phyloP scores from a whole-genome alignment of 1,140 invertebrate species.

The Episyrphus balteatus region DNA sequence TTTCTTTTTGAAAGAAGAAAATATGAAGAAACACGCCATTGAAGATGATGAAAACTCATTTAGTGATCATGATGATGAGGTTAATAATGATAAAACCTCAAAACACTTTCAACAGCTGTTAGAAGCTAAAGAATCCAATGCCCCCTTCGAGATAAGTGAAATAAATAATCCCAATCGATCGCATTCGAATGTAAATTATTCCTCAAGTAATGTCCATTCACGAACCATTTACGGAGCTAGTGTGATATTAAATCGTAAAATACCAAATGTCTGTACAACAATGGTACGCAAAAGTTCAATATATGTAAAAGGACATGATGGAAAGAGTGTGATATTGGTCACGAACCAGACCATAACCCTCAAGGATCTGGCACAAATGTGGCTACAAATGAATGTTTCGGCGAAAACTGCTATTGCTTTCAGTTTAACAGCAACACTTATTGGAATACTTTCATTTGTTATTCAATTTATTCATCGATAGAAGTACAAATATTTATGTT shows the following conservation, averaged over 20 bases:
- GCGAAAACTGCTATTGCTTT: slow-evolving; percentile 2
- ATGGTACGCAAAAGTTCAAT: slow-evolving; percentile 4
- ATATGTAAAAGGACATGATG: slow-evolving; percentile 3
- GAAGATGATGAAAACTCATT: slow-evolving; percentile 1
- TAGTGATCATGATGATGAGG: neutral
- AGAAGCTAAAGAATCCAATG: slow-evolving; percentile 14
- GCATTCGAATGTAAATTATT: neutral
- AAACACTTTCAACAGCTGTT: slow-evolving; percentile 15
- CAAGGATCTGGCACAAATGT: slow-evolving; percentile 5
- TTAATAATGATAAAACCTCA: neutral
- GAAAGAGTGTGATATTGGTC: neutral
- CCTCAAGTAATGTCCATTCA: slow-evolving; percentile 1
- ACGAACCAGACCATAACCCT: slow-evolving; percentile 10
- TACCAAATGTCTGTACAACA: slow-evolving; percentile 3
- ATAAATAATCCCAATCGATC: neutral
- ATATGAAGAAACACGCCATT: neutral
- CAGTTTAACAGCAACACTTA: neutral
- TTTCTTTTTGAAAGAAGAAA: neutral
- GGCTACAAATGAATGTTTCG: slow-evolving; percentile 7
- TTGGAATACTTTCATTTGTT: neutral
- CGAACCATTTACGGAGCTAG: slow-evolving; percentile 5
- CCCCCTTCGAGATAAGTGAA: slow-evolving; percentile 15
- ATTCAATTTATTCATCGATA: neutral
- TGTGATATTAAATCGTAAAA: slow-evolving; percentile 4
- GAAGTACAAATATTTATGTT: neutral